A percentile compares a stretch with the other conserved stretches of the same genome.
These are phyloP conservation scores for Eupsilia transversa DNA, from an alignment of 2,888 invertebrate species.

Conservation along the genomic window DNA sequence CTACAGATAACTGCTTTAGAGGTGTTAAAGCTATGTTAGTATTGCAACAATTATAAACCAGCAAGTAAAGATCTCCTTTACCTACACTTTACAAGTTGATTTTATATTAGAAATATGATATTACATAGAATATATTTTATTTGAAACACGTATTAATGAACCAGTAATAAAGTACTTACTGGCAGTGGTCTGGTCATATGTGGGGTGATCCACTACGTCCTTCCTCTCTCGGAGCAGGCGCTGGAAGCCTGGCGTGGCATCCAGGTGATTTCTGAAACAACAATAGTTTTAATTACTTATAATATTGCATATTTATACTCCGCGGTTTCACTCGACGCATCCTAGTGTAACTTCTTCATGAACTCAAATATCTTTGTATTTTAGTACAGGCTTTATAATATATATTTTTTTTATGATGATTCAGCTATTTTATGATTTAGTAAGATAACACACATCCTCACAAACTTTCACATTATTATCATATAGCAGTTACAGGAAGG, in stretches of 20 bases:
- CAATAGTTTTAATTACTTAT: background rate
- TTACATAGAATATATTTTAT: no score
- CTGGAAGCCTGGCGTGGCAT: slow-evolving; percentile 67
- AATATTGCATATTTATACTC: background rate
- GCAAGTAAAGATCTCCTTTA: background rate
- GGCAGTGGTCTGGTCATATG: slow-evolving; percentile 53
- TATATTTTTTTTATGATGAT: background rate
- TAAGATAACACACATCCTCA: background rate
- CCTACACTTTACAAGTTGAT: background rate
- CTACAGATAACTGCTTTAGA: background rate
- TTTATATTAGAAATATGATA: background rate
- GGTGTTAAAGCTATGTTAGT: background rate
- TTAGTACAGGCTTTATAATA: background rate
- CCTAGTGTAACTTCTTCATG: background rate
- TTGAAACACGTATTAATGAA: background rate
- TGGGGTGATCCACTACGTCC: slow-evolving; percentile 65
- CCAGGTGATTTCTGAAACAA: slow-evolving; percentile 72
- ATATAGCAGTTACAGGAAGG: background rate
- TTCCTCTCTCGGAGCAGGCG: slow-evolving; percentile 67
- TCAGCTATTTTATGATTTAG: no score
- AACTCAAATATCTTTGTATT: background rate
- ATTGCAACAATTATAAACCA: background rate
- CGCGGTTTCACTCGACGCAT: background rate
- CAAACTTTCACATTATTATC: no score
- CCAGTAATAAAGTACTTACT: slow-evolving; percentile 35